A percentile compares a stretch with the other conserved stretches of the same genome.
Evolutionary conservation across 2,797 vertebrate genomes (phyloP).

Genomic region (Bucorvus abyssinicus): DNA sequence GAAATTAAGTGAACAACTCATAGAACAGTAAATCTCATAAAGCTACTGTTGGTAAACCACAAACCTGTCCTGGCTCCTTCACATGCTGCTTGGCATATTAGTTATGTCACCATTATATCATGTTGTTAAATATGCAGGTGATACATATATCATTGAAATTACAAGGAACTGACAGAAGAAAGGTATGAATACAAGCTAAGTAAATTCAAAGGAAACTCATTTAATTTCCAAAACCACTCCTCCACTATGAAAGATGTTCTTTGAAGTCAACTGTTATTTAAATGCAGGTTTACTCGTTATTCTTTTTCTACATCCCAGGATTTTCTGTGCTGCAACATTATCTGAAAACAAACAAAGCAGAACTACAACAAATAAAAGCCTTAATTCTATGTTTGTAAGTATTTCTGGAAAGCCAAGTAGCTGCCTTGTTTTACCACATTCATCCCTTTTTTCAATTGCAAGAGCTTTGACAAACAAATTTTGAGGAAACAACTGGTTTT

Average conservation of each 20-base stretch:
- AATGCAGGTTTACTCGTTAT: not conserved
- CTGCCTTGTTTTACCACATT: slow-evolving; percentile 3
- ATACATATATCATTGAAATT: not conserved
- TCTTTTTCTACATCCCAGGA: not conserved
- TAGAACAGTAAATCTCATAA: not conserved
- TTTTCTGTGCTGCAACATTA: not conserved
- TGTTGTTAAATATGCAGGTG: not conserved
- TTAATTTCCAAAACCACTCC: not conserved
- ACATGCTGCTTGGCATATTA: not conserved
- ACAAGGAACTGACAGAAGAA: not conserved
- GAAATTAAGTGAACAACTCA: not conserved
- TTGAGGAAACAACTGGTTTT: not conserved
- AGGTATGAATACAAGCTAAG: not conserved
- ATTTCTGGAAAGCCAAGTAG: not conserved
- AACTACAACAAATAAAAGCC: not conserved
- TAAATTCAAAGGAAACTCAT: not conserved
- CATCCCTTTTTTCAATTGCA: not conserved
- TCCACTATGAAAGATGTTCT: not conserved
- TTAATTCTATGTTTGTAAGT: slow-evolving; percentile 2
- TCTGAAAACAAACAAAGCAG: slow-evolving; percentile 4
- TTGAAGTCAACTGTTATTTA: slow-evolving; percentile 2
- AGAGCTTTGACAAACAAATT: not conserved
- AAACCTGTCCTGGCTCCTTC: not conserved
- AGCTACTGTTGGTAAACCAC: not conserved
- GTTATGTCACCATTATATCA: not conserved